Base-by-base conservation (phyloP, 2,113 vertebrate species). In the Martes martes region DNA sequence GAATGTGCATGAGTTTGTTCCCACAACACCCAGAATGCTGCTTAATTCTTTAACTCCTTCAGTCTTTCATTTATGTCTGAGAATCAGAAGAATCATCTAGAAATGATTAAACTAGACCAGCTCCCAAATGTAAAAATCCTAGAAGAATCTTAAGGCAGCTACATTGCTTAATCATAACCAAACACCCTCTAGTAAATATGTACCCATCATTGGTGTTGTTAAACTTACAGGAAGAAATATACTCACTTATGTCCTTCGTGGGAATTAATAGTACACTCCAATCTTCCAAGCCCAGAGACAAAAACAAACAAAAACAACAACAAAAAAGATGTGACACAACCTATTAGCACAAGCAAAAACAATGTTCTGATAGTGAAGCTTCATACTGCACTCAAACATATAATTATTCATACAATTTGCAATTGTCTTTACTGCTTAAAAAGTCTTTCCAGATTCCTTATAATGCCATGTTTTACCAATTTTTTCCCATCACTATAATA, bases 271-370 rank as follows among this genome's bases (percentile, higher is more conserved):
- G 57, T 90, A 94, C 89, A 97, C 89, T 91, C 95, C 90, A 95
- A 76, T 97, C 94, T 98, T 97, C 92, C 91, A n/a, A 97, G 88
- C 83, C 65, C 95, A 97, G 85, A 96, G 93, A 95, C 91, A 97
- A 93, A 96, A 97, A 94, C 71, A 90, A 96, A 80, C 84, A 69
- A 94, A 33, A 90, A 85, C 45, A 96, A 95, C 2, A 67, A 65
- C 61, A 65, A 95, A 88, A 91, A 96, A 92, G 57, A 97, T 92
- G 91, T 1, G 0, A 95, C 31, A 95, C 33, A 92, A 93, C 63
- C 92, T 96, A 95, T 97, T 93, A 98, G 87, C 74, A 67, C 47
- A 88, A 96, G 67, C 67, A 97, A 89, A 97, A 92, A 63, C 19
- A 81, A 78, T 26, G 47, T 92, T 63, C 83, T 94, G 52, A 97